Base-by-base conservation (phyloP, 2,113 vertebrate species). In the Aviceda subcristata region DNA sequence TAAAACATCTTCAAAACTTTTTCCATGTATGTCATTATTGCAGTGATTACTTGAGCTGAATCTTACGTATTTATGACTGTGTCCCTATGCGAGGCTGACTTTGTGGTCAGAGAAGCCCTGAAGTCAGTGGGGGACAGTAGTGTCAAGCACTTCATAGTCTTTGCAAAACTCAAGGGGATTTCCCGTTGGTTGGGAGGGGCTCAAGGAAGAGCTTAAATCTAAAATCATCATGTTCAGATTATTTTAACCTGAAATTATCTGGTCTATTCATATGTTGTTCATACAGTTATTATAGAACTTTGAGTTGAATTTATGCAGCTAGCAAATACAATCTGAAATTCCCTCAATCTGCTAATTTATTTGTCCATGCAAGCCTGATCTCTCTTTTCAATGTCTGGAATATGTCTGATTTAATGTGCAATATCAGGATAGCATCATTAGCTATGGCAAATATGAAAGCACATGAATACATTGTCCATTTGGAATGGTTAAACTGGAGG, bases 401-500 rank as follows among this genome's bases (percentile, higher is more conserved):
- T 34, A 46, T 73, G 48, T 51, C 62, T 68, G 19, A 55, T 38
- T 75, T 46, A 39, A 48, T 62, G 13, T 60, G 34, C 23, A 39
- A 3, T 67, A 23, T 71, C 69, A 75, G 26, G n/a, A 79, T 29
- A 74, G 18, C 29, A 56, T 39, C 22, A 12, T 62, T 55, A 83
- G 9, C 18, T 64, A 4, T 56, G 73, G 27, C 11, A 79, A 24
- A n/a, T 51, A 12, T 32, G 21, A 60, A 82, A 91, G 30, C 16
- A 36, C 23, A 10, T 1, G 4, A 55, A 12, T 50, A 32, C 12
- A 3, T 53, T 3, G 0, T 51, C 27, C 34, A 3, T 60, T 72
- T 67, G 20, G 3, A 80, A 13, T 62, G 34, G 27, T 69, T 73
- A 48, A 62, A 80, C 4, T 12, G 24, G 34, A 56, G 18, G 11